phyloP scores from a whole-genome alignment of 2,797 vertebrate species.

The Neosilurus hyrtlii region DNA sequence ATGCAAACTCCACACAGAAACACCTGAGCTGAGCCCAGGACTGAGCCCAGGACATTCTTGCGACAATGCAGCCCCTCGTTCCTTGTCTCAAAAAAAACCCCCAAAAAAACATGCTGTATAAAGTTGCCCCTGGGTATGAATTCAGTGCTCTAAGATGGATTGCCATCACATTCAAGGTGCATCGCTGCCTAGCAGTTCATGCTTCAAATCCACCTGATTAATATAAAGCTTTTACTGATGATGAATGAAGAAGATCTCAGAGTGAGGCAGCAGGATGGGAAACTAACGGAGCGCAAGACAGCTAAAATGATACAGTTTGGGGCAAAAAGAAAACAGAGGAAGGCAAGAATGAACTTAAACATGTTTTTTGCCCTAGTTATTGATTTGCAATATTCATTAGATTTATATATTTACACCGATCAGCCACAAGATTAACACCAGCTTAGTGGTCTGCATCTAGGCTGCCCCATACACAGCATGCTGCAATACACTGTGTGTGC shows the following conservation, averaged over 20 bases:
- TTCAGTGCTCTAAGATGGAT: neutral
- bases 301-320: neutral
- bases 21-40: neutral
- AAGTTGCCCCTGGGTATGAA: neutral
- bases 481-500: too few species aligned
- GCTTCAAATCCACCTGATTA: neutral
- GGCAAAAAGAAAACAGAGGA: neutral
- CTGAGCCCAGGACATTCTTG: too few species aligned
- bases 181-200: neutral
- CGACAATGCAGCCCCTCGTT: neutral
- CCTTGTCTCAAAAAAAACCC: too few species aligned
- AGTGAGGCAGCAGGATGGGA: neutral
- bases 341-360: neutral
- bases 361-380: neutral
- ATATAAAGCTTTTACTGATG: neutral
- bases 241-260: neutral
- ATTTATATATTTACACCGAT: neutral
- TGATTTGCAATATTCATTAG: neutral
- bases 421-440: too few species aligned
- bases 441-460: too few species aligned
- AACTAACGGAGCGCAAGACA: neutral
- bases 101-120: too few species aligned
- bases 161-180: neutral
- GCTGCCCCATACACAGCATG: too few species aligned
- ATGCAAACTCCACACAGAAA: neutral